These are phyloP conservation scores for Gymnosoma rotundatum DNA, from an alignment of 2,888 invertebrate genomes.

Conservation along the genomic window DNA sequence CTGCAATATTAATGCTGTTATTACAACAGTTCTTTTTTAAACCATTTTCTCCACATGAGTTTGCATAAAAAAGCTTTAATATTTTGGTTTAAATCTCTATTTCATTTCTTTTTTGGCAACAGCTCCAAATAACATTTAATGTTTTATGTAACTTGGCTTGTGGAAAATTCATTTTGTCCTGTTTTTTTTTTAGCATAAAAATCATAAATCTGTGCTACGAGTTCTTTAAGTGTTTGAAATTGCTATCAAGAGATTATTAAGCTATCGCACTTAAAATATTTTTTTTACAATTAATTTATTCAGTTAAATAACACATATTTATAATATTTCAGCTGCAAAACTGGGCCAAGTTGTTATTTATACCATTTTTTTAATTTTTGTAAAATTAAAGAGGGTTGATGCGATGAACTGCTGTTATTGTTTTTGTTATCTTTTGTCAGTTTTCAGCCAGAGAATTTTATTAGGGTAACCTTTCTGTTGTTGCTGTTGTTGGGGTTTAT, in stretches of 20 bases:
- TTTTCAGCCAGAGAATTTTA: conserved; percentile 14
- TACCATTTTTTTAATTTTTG: background rate
- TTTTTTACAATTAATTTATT: conserved; percentile 1
- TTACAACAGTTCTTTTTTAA: conserved; percentile 34
- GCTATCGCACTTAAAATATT: background rate
- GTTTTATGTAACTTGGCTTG: conserved; percentile 29
- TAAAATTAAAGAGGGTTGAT: background rate
- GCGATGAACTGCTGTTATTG: background rate
- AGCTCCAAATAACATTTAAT: conserved; percentile 41
- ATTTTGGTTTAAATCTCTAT: background rate
- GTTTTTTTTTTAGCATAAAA: conserved; percentile 59
- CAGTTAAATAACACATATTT: background rate
- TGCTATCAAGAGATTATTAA: conserved; percentile 78
- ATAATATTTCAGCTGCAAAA: conserved; percentile 11
- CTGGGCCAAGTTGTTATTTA: conserved; percentile 6
- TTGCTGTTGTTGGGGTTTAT: background rate
- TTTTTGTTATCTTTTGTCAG: background rate
- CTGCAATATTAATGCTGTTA: conserved; percentile 59
- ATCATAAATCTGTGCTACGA: conserved; percentile 68
- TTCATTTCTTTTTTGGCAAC: conserved; percentile 17
- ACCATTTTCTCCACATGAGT: background rate
- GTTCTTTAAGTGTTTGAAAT: conserved; percentile 80
- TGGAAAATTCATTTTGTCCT: background rate
- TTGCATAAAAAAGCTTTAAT: background rate
- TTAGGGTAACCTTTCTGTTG: background rate